A percentile compares a stretch with the other conserved stretches of the same genome.
Conservation (phyloP, 2,113 vertebrate species). For the Neogobius melanostomus region DNA sequence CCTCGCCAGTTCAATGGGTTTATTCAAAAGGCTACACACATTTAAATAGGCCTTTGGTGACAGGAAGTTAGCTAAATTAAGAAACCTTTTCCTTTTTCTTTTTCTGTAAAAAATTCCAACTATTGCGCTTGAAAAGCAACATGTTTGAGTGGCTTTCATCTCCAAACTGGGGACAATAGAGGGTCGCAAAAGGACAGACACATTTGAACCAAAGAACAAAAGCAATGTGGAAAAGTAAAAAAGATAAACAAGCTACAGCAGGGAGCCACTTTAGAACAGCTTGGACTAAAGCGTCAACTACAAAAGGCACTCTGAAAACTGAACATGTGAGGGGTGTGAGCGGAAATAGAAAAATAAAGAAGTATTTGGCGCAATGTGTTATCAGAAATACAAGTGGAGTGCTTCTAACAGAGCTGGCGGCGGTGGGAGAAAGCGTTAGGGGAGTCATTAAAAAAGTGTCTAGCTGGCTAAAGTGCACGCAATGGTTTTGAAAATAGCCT, state of each 20-base stretch:
- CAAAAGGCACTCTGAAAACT: constrained; percentile 12
- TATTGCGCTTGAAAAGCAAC: background rate
- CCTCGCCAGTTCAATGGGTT: too few relatives aligned
- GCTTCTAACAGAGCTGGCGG: constrained; percentile 35
- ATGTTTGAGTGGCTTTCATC: background rate
- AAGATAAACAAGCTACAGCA: constrained; percentile 15
- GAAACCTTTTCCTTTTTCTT: too few relatives aligned
- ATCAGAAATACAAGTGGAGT: constrained; percentile 53
- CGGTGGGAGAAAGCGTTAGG: constrained; percentile 45
- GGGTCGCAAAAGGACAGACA: constrained; percentile 4
- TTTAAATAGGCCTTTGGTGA: too few relatives aligned
- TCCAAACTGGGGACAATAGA: background rate
- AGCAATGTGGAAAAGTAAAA: constrained; percentile 4
- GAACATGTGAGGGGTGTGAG: background rate
- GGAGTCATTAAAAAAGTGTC: constrained; percentile 78
- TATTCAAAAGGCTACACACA: too few relatives aligned
- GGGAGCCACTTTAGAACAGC: constrained; percentile 37
- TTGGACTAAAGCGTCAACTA: constrained; percentile 3
- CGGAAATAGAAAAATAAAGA: constrained; percentile 15
- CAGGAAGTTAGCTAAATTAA: too few relatives aligned
- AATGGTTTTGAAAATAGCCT: constrained; percentile 67
- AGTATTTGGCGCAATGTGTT: constrained; percentile 38
- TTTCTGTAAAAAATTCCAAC: background rate
- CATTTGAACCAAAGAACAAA: constrained; percentile 30
- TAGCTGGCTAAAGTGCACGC: constrained; percentile 68